Percentiles rank a stretch among this genome's conserved stretches.
Evolutionary conservation across 2,888 invertebrate genomes (phyloP).

Genomic region (Zygaena filipendulae): DNA sequence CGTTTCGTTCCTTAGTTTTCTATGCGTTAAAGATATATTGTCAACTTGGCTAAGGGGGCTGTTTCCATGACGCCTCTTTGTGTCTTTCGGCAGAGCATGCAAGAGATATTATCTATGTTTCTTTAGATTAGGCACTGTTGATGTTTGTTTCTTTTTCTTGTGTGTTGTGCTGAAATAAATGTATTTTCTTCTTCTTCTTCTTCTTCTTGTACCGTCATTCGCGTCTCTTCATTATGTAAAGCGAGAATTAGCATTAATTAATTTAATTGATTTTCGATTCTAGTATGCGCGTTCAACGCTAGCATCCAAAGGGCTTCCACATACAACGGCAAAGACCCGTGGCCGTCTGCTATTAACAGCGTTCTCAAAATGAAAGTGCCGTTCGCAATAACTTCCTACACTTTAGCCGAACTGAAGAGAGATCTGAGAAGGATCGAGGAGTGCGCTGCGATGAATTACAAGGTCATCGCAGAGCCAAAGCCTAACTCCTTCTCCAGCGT

Average conservation of each 20-base stretch:
- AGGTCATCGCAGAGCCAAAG: constrained; percentile 62
- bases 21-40: too few species aligned
- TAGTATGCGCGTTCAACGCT: constrained; percentile 79
- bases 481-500: constrained; percentile 75
- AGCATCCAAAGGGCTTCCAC: constrained; percentile 75
- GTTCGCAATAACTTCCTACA: constrained; percentile 74
- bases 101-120: too few species aligned
- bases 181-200: too few species aligned
- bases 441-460: constrained; percentile 51
- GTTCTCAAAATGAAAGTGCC: constrained; percentile 68
- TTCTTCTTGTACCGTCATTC: too few species aligned
- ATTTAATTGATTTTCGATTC: constrained; percentile 17
- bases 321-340: constrained; percentile 71
- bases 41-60: too few species aligned
- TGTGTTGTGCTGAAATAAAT: too few species aligned
- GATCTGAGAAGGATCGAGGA: constrained; percentile 70
- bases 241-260: not conserved
- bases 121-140: too few species aligned
- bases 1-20: too few species aligned
- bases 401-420: constrained; percentile 71
- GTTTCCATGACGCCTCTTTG: too few species aligned
- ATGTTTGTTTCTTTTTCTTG: too few species aligned
- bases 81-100: too few species aligned
- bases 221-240: constrained; percentile 7
- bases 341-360: constrained; percentile 72